These are phyloP conservation scores for Nixonia krombeini DNA, from an alignment of 1,140 invertebrate genomes.

Conservation along the genomic window DNA sequence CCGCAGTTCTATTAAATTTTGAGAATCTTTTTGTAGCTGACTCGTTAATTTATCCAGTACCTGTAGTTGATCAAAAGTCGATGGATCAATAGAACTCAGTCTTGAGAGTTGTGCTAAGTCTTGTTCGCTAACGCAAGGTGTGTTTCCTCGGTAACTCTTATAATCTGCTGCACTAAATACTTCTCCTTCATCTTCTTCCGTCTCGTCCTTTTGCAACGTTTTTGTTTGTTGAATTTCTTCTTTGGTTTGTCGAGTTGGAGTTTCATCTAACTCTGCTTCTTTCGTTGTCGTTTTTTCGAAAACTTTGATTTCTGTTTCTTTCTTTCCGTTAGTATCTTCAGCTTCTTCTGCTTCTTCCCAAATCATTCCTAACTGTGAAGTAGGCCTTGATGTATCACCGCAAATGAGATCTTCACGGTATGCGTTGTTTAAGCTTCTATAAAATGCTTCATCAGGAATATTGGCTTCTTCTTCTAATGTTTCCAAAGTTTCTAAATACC, in stretches of 20 bases:
- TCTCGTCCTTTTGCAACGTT: slow-evolving; percentile 60
- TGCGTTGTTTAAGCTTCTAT: slow-evolving; percentile 88
- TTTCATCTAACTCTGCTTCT: slow-evolving; percentile 71
- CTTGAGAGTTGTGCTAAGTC: slow-evolving; percentile 82
- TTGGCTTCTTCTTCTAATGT: slow-evolving; percentile 71
- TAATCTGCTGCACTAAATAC: slow-evolving; percentile 85
- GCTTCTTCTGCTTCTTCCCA: slow-evolving; percentile 78
- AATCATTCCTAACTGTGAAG: slow-evolving; percentile 84
- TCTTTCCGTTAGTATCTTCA: slow-evolving; percentile 67
- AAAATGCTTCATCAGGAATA: slow-evolving; percentile 88
- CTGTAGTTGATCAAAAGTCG: slow-evolving; percentile 82
- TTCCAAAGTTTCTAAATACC: slow-evolving; percentile 69
- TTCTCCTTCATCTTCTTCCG: slow-evolving; percentile 74
- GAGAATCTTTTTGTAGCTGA: slow-evolving; percentile 84
- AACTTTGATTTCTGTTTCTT: slow-evolving; percentile 51
- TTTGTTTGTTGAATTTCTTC: slow-evolving; percentile 68
- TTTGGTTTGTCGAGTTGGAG: slow-evolving; percentile 54
- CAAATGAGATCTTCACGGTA: slow-evolving; percentile 85
- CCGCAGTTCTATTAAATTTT: slow-evolving; percentile 82
- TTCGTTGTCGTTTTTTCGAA: slow-evolving; percentile 50
- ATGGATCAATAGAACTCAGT: slow-evolving; percentile 82
- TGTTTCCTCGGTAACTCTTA: slow-evolving; percentile 83
- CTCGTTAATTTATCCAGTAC: slow-evolving; percentile 82
- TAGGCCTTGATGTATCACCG: slow-evolving; percentile 75
- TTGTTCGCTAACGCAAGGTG: slow-evolving; percentile 82